A percentile compares a stretch with the other conserved stretches of the same genome.
Conservation (phyloP, 1,140 invertebrate species). For the Lordiphosa clarofinis region DNA sequence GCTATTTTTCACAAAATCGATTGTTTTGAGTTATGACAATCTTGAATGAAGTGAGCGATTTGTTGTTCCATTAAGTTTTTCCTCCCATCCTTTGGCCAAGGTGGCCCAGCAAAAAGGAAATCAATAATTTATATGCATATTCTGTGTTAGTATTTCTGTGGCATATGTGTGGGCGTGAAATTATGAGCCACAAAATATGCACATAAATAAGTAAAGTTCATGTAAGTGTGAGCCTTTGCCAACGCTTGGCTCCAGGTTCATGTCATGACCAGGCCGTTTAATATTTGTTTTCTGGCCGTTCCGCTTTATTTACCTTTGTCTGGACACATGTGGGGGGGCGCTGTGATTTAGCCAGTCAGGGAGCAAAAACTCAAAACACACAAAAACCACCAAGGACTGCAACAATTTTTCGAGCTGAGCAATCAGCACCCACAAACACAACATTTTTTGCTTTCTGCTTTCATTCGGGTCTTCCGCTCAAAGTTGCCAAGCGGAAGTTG, state of each 20-base stretch:
- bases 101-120: slow-evolving; percentile 6
- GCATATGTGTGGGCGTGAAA: slow-evolving; percentile 19
- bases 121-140: slow-evolving; percentile 60
- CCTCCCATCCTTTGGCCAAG: too few relatives aligned
- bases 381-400: slow-evolving; percentile 35
- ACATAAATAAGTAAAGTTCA: slow-evolving; percentile 45
- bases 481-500: slow-evolving; percentile 58
- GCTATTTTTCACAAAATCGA: too few relatives aligned
- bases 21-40: too few relatives aligned
- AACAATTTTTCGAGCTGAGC: slow-evolving; percentile 41
- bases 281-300: slow-evolving; percentile 15
- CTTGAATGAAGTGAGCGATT: too few relatives aligned
- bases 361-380: slow-evolving; percentile 8
- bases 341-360: slow-evolving; percentile 32
- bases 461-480: slow-evolving; percentile 31
- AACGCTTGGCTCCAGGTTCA: slow-evolving; percentile 5
- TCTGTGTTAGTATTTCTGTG: slow-evolving; percentile 11
- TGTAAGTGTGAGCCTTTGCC: slow-evolving; percentile 5
- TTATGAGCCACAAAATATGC: slow-evolving; percentile 39
- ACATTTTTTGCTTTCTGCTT: slow-evolving; percentile 3
- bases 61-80: too few relatives aligned
- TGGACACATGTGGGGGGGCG: slow-evolving; percentile 13
- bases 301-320: slow-evolving; percentile 45
- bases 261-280: slow-evolving; percentile 20
- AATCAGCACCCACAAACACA: slow-evolving; percentile 40